A percentile compares a stretch with the other conserved stretches of the same genome.
phyloP scores from a whole-genome alignment of 2,797 vertebrate species.

The Gambusia yucatana region DNA sequence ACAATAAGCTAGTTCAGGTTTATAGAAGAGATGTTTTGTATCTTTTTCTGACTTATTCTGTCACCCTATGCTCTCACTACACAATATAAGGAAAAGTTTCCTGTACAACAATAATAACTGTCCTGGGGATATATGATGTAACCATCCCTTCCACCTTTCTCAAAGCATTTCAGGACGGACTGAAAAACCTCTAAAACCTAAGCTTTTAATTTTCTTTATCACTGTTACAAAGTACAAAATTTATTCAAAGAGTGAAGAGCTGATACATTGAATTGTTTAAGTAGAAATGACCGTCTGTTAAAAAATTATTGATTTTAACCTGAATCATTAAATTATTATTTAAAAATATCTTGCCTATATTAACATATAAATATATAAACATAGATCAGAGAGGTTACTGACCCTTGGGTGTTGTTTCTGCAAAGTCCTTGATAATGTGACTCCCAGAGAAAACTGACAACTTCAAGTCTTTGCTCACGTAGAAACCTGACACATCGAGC shows the following conservation, averaged over 20 bases:
- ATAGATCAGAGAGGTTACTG: constrained; percentile 41
- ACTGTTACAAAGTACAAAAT: background rate
- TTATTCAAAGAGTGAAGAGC: background rate
- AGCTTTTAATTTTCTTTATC: background rate
- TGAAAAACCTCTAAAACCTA: background rate
- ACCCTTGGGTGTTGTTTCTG: constrained; percentile 52
- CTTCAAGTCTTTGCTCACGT: constrained; percentile 27
- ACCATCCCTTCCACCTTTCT: background rate
- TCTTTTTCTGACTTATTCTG: background rate
- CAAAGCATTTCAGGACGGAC: background rate
- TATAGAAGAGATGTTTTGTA: background rate
- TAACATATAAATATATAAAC: background rate
- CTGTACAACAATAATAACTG: background rate
- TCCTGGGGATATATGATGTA: background rate
- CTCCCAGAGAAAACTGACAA: constrained; percentile 32
- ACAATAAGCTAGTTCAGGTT: background rate
- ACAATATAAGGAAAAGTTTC: background rate
- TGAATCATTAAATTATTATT: background rate
- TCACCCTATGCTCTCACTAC: background rate
- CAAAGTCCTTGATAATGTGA: constrained; percentile 36
- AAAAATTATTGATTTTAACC: background rate
- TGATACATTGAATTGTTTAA: background rate
- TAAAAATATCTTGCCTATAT: background rate
- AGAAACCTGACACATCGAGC: constrained; percentile 47
- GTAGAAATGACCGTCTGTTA: background rate